Evolutionary conservation across 1,140 invertebrate species (phyloP).

Genomic region (Psilanteris sp.): DNA sequence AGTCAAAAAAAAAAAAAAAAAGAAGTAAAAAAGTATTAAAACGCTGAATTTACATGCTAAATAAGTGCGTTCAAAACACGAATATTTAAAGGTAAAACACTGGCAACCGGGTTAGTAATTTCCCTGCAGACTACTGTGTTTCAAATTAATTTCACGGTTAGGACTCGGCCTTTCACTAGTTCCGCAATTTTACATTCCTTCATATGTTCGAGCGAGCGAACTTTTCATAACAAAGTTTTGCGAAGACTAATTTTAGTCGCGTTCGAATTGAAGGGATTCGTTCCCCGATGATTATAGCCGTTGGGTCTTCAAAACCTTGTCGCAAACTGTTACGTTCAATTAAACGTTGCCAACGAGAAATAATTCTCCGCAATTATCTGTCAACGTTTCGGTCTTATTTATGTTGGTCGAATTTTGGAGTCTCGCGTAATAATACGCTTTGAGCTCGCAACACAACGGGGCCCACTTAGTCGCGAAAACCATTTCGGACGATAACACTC

Average conservation of each 20-base stretch:
- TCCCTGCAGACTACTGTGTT: constrained; percentile 39
- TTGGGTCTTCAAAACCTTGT: not conserved
- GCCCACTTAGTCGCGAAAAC: too few relatives aligned
- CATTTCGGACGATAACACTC: too few relatives aligned
- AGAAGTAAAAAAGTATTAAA: constrained; percentile 13
- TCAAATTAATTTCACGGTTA: constrained; percentile 47
- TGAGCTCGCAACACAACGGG: too few relatives aligned
- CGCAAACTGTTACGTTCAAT: constrained; percentile 9
- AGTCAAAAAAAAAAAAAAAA: too few relatives aligned
- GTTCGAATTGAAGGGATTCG: constrained; percentile 5
- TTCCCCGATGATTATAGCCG: constrained; percentile 8
- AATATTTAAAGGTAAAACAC: constrained; percentile 30
- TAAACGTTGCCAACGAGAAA: too few relatives aligned
- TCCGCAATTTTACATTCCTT: constrained; percentile 38
- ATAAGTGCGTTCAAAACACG: constrained; percentile 21
- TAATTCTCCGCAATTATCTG: too few relatives aligned
- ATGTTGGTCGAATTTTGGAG: too few relatives aligned
- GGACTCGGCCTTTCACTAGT: constrained; percentile 25
- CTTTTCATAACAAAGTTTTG: constrained; percentile 38
- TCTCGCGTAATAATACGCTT: too few relatives aligned
- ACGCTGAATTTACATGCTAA: constrained; percentile 15
- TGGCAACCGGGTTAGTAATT: constrained; percentile 14
- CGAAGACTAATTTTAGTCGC: constrained; percentile 15
- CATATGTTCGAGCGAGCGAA: constrained; percentile 8
- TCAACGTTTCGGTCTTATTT: too few relatives aligned